Base-by-base conservation (phyloP, 2,797 vertebrate species). In the Toxotes lorentzi region DNA sequence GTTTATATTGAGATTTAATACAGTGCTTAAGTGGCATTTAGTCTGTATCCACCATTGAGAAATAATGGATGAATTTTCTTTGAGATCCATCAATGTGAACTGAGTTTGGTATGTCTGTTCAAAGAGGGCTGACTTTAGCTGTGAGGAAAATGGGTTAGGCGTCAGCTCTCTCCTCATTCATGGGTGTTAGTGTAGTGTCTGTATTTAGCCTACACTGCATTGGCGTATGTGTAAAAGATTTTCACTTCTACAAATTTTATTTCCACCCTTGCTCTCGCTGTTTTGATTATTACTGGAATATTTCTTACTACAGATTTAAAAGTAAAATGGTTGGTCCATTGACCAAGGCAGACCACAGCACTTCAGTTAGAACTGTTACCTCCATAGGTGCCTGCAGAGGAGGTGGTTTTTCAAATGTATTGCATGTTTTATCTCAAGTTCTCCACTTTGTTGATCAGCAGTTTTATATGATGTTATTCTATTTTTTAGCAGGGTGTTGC, bases 1-100 rank as follows among this genome's bases (percentile, higher is more conserved):
- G 16, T 40, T 72, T 17, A 17, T 75, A 76, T 59, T 54, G 69
- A 66, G n/a, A 70, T 85, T 78, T 75, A 80, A 86, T 67, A 16
- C 19, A 19, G 61, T 45, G 69, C 59, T 63, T 59, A 68, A 76
- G 73, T 73, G 70, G 45, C 74, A 64, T 60, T 79, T 63, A 65
- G 32, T 76, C 40, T 32, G 7, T 66, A 48, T 68, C 45, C 40
- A 30, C 9, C 43, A 43, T 12, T 63, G 8, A 60, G 68, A 63
- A 71, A 79, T 77, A 62, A 86, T 35, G 38, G 56, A 76, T 79
- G 43, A 30, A 17, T 70, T 24, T 78, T 65, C 67, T 48, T 24
- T 53, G 19, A 60, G 62, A 78, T 65, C 2, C 23, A 51, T 38
- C 2, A 27, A 35, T 73, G 75, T 79, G 19, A 68, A 35, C 64